Conservation (phyloP, 2,113 vertebrate genomes). For the Spea bombifrons region DNA sequence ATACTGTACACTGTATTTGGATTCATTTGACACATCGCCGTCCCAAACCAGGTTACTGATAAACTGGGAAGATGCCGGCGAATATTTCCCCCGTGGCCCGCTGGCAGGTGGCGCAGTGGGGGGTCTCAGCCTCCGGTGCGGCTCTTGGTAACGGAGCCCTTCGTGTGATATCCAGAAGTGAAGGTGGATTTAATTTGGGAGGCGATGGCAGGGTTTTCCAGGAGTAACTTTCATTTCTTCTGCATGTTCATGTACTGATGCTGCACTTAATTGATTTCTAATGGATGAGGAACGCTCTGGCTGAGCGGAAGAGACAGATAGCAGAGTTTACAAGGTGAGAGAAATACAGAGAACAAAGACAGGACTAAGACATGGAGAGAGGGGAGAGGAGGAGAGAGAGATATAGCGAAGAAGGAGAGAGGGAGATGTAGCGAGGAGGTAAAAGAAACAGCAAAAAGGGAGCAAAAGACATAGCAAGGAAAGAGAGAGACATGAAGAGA, state of each 20-base stretch:
- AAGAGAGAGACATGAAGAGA: neutral
- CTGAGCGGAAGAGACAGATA: constrained; percentile 45
- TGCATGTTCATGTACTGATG: constrained; percentile 6
- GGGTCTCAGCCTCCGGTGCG: constrained; percentile 5
- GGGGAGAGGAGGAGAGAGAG: neutral
- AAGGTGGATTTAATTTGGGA: constrained; percentile 33
- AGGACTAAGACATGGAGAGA: neutral
- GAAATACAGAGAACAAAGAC: constrained; percentile 24
- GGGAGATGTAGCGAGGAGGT: neutral
- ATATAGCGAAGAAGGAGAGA: neutral
- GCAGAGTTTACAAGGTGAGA: constrained; percentile 43
- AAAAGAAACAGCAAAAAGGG: neutral
- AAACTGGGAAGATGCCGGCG: neutral
- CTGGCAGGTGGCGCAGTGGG: neutral
- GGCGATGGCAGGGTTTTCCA: constrained; percentile 27
- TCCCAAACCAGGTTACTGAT: constrained; percentile 27
- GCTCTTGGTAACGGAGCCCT: constrained; percentile 3
- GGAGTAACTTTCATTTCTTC: constrained; percentile 18
- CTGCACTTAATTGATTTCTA: constrained; percentile 47
- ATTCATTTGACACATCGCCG: constrained; percentile 15
- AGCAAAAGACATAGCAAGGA: neutral
- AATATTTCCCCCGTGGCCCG: neutral
- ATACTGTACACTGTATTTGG: constrained; percentile 6
- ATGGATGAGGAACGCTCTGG: constrained; percentile 37
- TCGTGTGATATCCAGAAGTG: constrained; percentile 16